phyloP scores from a whole-genome alignment of 2,113 vertebrate species.

The Gallinago undulata region DNA sequence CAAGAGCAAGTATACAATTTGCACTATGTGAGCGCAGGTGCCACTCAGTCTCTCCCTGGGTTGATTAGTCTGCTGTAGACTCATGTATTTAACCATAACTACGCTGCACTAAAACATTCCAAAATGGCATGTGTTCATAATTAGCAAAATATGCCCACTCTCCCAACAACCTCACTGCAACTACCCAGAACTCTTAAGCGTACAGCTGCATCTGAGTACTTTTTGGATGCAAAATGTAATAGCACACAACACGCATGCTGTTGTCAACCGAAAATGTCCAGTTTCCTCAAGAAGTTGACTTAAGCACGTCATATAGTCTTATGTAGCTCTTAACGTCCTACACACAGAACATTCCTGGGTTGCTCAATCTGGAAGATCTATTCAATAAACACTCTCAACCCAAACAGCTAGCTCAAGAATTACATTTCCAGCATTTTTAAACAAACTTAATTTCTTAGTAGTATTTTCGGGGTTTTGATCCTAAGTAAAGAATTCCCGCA shows the following conservation, averaged over 20 bases:
- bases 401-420: not conserved
- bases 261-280: not conserved
- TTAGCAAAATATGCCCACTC: not conserved
- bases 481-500: not conserved
- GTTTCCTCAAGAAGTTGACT: not conserved
- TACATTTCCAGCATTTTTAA: not conserved
- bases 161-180: fast-evolving
- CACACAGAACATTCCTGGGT: not conserved
- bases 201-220: not conserved
- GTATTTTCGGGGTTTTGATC: not conserved
- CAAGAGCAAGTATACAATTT: not conserved
- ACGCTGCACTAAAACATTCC: not conserved
- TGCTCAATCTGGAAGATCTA: not conserved
- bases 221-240: not conserved
- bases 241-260: not conserved
- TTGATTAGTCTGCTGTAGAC: not conserved
- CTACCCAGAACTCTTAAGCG: not conserved
- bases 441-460: not conserved
- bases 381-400: not conserved
- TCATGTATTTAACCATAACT: not conserved
- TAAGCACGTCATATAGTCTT: not conserved
- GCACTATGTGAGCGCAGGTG: not conserved
- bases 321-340: fast-evolving
- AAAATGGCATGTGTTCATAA: not conserved
- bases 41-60: not conserved